Evolutionary conservation across 53 echinoderm and acorn worm genomes (phyloP).

Genomic region (Echinarachnius parma): DNA sequence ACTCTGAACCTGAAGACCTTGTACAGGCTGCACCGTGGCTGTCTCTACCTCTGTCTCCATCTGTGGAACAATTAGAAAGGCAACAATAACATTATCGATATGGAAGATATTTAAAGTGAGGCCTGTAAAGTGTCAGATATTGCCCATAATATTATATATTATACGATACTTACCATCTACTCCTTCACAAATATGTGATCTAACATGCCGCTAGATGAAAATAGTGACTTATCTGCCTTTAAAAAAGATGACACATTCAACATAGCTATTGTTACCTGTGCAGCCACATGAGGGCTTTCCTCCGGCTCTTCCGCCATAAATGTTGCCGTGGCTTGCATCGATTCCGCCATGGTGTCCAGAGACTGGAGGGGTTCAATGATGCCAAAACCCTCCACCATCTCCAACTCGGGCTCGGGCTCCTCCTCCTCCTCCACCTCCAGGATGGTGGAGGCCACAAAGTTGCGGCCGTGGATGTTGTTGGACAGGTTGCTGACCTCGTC

Average conservation of each 20-base stretch:
- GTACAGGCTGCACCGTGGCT: slow-evolving; percentile 63
- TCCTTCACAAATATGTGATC: no score
- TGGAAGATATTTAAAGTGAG: no score
- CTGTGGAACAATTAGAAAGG: no score
- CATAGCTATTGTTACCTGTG: no score
- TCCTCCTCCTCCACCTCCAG: slow-evolving; percentile 83
- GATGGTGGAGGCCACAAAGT: slow-evolving; percentile 85
- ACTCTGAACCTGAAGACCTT: no score
- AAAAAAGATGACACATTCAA: no score
- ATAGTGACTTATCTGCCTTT: no score
- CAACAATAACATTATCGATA: no score
- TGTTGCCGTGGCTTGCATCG: slow-evolving; percentile 55
- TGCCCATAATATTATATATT: no score
- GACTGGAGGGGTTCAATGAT: slow-evolving; percentile 54
- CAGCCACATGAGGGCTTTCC: not conserved
- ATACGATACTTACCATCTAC: no score
- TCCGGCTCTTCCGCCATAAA: slow-evolving; percentile 46
- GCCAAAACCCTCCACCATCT: slow-evolving; percentile 49
- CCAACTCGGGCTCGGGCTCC: slow-evolving; percentile 73
- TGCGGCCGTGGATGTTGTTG: slow-evolving; percentile 61
- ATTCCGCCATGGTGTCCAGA: slow-evolving; percentile 62
- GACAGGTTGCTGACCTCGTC: slow-evolving; percentile 71
- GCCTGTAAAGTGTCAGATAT: no score
- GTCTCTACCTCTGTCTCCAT: slow-evolving; percentile 53
- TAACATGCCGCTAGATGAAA: no score